A percentile compares a stretch with the other conserved stretches of the same genome.
phyloP scores from a whole-genome alignment of 35 echinoderm and acorn worm species.

The Ptychodera flava region DNA sequence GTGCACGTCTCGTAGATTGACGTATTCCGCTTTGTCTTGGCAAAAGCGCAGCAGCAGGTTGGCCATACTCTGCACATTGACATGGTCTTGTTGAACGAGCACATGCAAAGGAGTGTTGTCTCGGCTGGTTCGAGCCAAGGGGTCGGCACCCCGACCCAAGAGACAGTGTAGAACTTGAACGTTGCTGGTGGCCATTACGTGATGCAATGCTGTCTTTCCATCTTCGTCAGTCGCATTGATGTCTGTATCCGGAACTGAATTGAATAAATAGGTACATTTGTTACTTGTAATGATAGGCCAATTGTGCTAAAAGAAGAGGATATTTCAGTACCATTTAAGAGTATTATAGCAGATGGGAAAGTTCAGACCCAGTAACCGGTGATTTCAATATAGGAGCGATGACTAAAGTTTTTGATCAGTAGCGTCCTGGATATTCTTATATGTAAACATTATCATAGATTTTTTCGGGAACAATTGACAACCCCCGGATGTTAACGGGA shows the following conservation, averaged over 20 bases:
- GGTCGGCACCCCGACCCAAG: background rate
- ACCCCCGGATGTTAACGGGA: too few species aligned
- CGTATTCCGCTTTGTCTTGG: background rate
- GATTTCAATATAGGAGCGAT: too few species aligned
- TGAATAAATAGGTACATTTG: too few species aligned
- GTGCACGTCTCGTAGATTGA: background rate
- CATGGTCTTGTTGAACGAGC: background rate
- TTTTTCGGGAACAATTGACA: too few species aligned
- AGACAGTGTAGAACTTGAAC: background rate
- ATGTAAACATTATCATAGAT: too few species aligned
- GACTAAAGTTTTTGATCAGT: too few species aligned
- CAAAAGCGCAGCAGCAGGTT: background rate
- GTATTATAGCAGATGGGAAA: too few species aligned
- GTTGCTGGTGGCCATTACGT: background rate
- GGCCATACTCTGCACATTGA: background rate
- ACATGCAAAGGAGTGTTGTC: background rate
- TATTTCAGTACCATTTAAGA: too few species aligned
- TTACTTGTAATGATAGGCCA: too few species aligned
- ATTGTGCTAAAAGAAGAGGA: too few species aligned
- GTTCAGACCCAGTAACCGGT: too few species aligned
- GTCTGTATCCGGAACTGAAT: background rate
- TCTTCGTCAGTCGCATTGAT: background rate
- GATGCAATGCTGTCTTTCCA: background rate
- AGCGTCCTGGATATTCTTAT: too few species aligned
- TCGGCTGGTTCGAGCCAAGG: background rate